phyloP scores from a whole-genome alignment of 2,113 vertebrate genomes.

The Tychaedon coryphoeus region DNA sequence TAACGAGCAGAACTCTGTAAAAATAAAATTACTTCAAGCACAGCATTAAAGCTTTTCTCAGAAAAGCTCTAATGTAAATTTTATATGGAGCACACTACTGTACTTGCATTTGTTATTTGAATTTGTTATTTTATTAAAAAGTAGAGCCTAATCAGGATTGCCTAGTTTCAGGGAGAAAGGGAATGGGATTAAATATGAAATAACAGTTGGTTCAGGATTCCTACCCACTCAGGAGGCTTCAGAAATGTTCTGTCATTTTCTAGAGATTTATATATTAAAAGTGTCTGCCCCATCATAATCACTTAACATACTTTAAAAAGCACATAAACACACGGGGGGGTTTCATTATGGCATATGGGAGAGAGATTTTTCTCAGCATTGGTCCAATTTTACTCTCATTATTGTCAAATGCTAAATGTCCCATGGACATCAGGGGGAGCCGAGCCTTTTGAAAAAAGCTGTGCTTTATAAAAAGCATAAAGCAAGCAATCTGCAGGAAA shows the following conservation, averaged over 20 bases:
- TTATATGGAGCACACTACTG: not conserved
- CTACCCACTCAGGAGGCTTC: slow-evolving; percentile 10
- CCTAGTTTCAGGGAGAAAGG: not conserved
- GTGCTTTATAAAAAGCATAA: not conserved
- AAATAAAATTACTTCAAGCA: slow-evolving; percentile 62
- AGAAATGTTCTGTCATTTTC: slow-evolving; percentile 28
- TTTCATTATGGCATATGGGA: slow-evolving; percentile 25
- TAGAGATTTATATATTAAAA: slow-evolving; percentile 43
- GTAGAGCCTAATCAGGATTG: slow-evolving; percentile 21
- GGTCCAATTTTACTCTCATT: slow-evolving; percentile 20
- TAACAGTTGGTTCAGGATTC: slow-evolving; percentile 19
- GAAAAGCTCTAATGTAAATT: slow-evolving; percentile 60
- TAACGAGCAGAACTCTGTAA: slow-evolving; percentile 25
- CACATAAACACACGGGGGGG: slow-evolving; percentile 17
- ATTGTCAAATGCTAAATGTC: slow-evolving; percentile 25
- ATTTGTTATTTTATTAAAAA: slow-evolving; percentile 59
- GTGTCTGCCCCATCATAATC: slow-evolving; percentile 17
- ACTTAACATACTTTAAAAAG: slow-evolving; percentile 40
- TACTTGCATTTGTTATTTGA: slow-evolving; percentile 32
- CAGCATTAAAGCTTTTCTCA: slow-evolving; percentile 32
- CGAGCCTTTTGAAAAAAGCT: not conserved
- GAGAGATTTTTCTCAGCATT: slow-evolving; percentile 20
- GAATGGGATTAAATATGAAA: slow-evolving; percentile 45
- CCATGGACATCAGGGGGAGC: not conserved
- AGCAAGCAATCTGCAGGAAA: not conserved